Percentiles rank a stretch among this genome's conserved stretches.
These are phyloP conservation scores for Kobus ellipsiprymnus DNA, from an alignment of 2,113 vertebrate genomes.

Conservation along the genomic window DNA sequence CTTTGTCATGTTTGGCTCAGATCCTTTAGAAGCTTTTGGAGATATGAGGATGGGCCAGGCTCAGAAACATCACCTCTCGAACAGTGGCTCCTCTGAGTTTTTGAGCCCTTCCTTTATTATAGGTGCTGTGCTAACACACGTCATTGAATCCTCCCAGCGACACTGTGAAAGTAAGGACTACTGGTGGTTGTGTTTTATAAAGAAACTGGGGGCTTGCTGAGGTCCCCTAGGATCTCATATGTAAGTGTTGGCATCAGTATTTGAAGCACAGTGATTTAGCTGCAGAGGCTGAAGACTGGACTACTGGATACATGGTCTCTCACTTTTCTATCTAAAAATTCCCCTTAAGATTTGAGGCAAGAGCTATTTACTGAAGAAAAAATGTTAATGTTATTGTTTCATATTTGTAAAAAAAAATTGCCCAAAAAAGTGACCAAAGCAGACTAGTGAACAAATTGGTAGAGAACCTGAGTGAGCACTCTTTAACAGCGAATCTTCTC, in stretches of 20 bases:
- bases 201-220: neutral
- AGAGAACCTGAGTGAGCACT: neutral
- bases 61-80: neutral
- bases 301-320: neutral
- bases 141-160: neutral
- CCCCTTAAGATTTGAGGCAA: neutral
- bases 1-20: neutral
- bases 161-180: neutral
- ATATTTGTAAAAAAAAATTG: neutral
- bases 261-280: neutral
- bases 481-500: neutral
- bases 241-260: neutral
- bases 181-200: neutral
- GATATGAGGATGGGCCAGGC: neutral
- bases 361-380: neutral
- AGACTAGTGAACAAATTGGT: neutral
- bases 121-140: neutral
- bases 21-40: neutral
- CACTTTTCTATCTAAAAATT: neutral
- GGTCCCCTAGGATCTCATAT: neutral
- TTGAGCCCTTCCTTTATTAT: neutral
- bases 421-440: neutral
- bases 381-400: neutral
- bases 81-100: fast-evolving
- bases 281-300: neutral